phyloP scores from a whole-genome alignment of 1,140 invertebrate species.

The Drosophila tani region DNA sequence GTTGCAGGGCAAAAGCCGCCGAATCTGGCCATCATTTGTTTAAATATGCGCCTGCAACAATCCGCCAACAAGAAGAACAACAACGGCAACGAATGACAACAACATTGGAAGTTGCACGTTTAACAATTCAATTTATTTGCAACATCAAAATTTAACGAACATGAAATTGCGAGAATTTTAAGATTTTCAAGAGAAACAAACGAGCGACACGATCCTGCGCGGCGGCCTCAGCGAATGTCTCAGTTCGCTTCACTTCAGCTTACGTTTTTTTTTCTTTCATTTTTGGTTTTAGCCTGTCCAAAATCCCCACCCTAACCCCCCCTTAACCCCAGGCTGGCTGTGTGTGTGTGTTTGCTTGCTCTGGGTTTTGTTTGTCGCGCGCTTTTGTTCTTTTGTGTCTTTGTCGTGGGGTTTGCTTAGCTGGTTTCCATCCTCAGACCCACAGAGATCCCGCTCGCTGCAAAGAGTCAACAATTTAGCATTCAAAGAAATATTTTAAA shows the following conservation, averaged over 20 bases:
- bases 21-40: constrained; percentile 85
- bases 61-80: constrained; percentile 47
- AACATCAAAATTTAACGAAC: constrained; percentile 85
- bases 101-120: constrained; percentile 84
- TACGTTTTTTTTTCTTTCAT: constrained; percentile 8
- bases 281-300: not conserved
- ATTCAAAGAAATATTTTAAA: constrained; percentile 85
- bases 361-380: constrained; percentile 79
- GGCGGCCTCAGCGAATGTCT: constrained; percentile 67
- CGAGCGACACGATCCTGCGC: constrained; percentile 84
- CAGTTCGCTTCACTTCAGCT: constrained; percentile 43
- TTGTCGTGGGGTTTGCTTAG: constrained; percentile 78
- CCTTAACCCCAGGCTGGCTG: constrained; percentile 12
- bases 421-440: constrained; percentile 55
- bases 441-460: constrained; percentile 46
- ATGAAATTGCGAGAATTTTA: constrained; percentile 85
- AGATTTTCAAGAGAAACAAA: constrained; percentile 85
- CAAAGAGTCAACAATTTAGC: constrained; percentile 84
- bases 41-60: constrained; percentile 83
- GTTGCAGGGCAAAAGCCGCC: constrained; percentile 59
- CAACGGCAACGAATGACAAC: constrained; percentile 51
- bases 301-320: constrained; percentile 14
- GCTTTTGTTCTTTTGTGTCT: constrained; percentile 81
- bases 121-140: constrained; percentile 85
- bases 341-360: constrained; percentile 63